Conservation (phyloP, 2,888 invertebrate species). For the Aelia acuminata region DNA sequence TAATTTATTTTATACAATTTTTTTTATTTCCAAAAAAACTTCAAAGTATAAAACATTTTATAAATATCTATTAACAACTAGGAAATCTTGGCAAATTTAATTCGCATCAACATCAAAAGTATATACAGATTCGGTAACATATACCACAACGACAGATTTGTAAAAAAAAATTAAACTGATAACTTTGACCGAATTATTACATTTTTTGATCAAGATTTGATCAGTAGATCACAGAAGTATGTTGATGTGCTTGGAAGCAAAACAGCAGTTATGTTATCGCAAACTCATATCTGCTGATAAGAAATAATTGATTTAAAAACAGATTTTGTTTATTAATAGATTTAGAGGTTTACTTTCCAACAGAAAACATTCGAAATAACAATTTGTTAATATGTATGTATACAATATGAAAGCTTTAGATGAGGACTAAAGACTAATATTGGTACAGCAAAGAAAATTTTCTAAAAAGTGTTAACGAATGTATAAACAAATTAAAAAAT, state of each 20-base stretch:
- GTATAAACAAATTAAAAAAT: no score
- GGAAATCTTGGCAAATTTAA: background rate
- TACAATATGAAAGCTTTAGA: no score
- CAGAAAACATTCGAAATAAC: no score
- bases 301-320: background rate
- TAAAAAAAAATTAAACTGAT: background rate
- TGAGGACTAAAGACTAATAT: no score
- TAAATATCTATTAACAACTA: no score
- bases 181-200: background rate
- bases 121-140: slow-evolving; percentile 9
- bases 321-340: background rate
- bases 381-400: no score
- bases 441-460: no score
- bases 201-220: background rate
- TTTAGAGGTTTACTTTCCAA: background rate
- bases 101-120: background rate
- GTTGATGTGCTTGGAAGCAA: background rate
- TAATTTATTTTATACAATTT: background rate
- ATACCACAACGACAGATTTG: background rate
- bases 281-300: background rate
- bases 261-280: background rate
- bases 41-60: background rate
- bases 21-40: background rate
- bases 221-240: background rate
- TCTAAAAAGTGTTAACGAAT: no score